These are phyloP conservation scores for Mechanitis messenoides DNA, from an alignment of 2,888 invertebrate genomes.

Conservation along the genomic window DNA sequence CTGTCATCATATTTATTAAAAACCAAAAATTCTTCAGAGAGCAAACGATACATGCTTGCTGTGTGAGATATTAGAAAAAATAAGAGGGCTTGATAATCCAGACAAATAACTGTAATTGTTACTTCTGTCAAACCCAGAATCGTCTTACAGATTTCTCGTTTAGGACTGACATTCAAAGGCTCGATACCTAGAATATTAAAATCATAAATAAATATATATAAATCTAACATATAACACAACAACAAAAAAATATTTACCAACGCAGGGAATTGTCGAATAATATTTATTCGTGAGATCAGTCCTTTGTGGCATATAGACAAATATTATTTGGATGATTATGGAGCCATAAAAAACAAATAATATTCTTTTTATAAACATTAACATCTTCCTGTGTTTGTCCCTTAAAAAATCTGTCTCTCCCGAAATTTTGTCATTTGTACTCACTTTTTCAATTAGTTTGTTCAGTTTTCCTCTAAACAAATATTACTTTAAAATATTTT, in stretches of 20 bases:
- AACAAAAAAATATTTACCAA: constrained; percentile 43
- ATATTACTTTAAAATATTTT: no score
- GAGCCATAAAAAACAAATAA: constrained; percentile 45
- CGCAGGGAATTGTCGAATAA: constrained; percentile 54
- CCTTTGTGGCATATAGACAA: constrained; percentile 52
- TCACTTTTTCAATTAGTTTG: constrained; percentile 37
- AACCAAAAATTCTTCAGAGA: constrained; percentile 48
- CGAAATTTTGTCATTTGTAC: constrained; percentile 40
- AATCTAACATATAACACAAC: neutral
- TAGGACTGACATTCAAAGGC: constrained; percentile 45
- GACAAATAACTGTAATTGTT: constrained; percentile 39
- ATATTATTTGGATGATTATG: constrained; percentile 37
- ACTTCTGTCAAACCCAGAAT: constrained; percentile 46
- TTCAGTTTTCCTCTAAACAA: constrained; percentile 38
- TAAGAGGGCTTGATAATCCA: constrained; percentile 55
- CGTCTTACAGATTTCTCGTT: constrained; percentile 45
- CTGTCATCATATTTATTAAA: constrained; percentile 36
- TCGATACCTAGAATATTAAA: constrained; percentile 44
- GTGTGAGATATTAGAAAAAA: constrained; percentile 57
- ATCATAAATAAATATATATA: constrained; percentile 6
- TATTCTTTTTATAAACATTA: constrained; percentile 46
- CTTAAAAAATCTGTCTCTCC: constrained; percentile 31
- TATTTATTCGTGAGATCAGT: constrained; percentile 38
- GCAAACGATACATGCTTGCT: constrained; percentile 49
- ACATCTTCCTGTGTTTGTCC: constrained; percentile 38